Conservation (phyloP, 2,113 vertebrate genomes). For the Phylloscopus trochilus region DNA sequence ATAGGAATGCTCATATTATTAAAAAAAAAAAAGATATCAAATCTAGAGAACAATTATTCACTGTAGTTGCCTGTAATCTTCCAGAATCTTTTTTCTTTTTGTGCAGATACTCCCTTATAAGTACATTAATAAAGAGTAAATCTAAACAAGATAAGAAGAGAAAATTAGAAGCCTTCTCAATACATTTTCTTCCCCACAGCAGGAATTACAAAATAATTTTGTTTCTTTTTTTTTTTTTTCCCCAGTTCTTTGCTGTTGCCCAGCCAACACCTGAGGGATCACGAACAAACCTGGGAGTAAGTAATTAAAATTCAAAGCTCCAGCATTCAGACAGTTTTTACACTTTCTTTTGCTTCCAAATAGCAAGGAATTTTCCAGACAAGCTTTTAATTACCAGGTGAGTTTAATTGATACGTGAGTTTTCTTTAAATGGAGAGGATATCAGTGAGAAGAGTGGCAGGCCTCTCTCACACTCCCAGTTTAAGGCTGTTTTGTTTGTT, state of each 20-base stretch:
- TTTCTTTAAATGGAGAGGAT: slow-evolving; percentile 63
- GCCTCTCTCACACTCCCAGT: slow-evolving; percentile 17
- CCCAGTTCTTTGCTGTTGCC: slow-evolving; percentile 50
- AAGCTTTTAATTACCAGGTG: slow-evolving; percentile 81
- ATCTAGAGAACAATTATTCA: slow-evolving; percentile 14
- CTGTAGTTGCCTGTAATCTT: slow-evolving; percentile 19
- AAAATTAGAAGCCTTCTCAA: slow-evolving; percentile 53
- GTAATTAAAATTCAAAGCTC: slow-evolving; percentile 80
- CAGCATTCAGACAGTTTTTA: slow-evolving; percentile 74
- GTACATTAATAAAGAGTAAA: slow-evolving; percentile 59
- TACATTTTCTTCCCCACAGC: slow-evolving; percentile 19
- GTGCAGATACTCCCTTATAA: slow-evolving; percentile 35
- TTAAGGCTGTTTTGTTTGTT: slow-evolving; percentile 66
- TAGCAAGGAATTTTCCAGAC: slow-evolving; percentile 71
- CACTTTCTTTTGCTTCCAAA: slow-evolving; percentile 72
- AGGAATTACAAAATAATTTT: slow-evolving; percentile 59
- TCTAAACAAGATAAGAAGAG: slow-evolving; percentile 60
- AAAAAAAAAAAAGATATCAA: not conserved
- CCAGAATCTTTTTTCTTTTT: slow-evolving; percentile 13
- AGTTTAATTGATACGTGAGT: slow-evolving; percentile 75
- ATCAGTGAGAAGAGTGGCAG: slow-evolving; percentile 31
- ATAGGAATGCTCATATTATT: slow-evolving; percentile 19
- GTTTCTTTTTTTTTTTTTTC: slow-evolving; percentile 55
- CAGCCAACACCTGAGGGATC: slow-evolving; percentile 67
- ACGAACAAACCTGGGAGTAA: slow-evolving; percentile 60